These are phyloP conservation scores for Potorous gilbertii DNA, from an alignment of 2,797 vertebrate species.

Conservation along the genomic window DNA sequence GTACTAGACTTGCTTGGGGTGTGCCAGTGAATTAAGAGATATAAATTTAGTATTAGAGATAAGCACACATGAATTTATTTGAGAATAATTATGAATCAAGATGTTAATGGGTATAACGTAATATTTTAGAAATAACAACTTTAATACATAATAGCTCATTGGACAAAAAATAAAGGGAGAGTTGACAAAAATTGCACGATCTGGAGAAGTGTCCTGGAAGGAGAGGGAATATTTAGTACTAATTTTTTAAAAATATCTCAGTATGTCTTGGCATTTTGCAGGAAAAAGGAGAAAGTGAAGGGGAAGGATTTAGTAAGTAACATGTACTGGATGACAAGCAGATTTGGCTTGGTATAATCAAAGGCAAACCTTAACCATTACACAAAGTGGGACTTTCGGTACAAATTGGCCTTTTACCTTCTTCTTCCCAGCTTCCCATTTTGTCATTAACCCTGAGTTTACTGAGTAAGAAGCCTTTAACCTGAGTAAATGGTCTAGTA, in stretches of 20 bases:
- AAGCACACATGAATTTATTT: too few relatives aligned
- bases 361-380: conserved; percentile 23
- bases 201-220: not conserved
- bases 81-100: not conserved
- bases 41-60: conserved; percentile 24
- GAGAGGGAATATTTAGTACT: not conserved
- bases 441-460: conserved; percentile 27
- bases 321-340: not conserved
- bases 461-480: not conserved
- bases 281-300: conserved; percentile 15
- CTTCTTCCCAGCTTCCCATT: conserved; percentile 21
- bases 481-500: not conserved
- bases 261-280: conserved; percentile 22
- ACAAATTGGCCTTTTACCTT: not conserved
- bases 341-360: conserved; percentile 37
- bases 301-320: conserved; percentile 32
- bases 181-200: not conserved
- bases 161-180: conserved; percentile 22
- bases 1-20: too few relatives aligned
- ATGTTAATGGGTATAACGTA: not conserved
- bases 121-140: conserved; percentile 36
- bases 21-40: not conserved
- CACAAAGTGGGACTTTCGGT: conserved; percentile 19
- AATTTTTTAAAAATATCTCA: not conserved
- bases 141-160: conserved; percentile 2